These are phyloP conservation scores for Hydrozoanthus tunicans DNA, from an alignment of 64 coral and sea anemone species.

Conservation along the genomic window DNA sequence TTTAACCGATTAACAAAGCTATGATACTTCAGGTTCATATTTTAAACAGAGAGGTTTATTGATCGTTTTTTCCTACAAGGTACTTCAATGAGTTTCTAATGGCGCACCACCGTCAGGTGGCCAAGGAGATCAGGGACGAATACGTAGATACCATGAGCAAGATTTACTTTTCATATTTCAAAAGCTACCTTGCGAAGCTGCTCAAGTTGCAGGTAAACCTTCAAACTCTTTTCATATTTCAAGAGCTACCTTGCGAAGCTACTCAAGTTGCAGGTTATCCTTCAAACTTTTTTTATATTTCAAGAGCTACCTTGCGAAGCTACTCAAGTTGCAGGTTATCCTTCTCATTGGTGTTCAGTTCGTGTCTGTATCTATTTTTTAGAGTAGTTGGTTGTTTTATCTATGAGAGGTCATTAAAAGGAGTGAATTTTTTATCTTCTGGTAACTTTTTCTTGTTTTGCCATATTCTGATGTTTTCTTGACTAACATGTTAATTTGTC, in stretches of 20 bases:
- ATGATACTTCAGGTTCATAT: too few relatives aligned
- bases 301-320: constrained; percentile 89
- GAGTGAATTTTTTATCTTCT: too few relatives aligned
- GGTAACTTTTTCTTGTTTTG: not conserved
- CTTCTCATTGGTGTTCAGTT: not conserved
- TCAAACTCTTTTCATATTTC: not conserved
- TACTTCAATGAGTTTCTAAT: constrained; percentile 98
- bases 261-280: too few relatives aligned
- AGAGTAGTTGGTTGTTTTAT: too few relatives aligned
- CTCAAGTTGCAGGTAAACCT: constrained; percentile 79
- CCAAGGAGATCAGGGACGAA: constrained; percentile 92
- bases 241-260: too few relatives aligned
- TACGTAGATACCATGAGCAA: constrained; percentile 98
- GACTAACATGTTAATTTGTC: not conserved
- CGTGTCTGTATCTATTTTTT: not conserved
- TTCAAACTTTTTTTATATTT: constrained; percentile 77
- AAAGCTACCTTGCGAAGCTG: constrained; percentile 88
- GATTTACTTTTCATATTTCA: constrained; percentile 98
- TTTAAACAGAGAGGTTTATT: not conserved
- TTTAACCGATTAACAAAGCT: too few relatives aligned
- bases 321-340: constrained; percentile 85
- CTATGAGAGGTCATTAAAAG: too few relatives aligned
- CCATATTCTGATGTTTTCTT: not conserved
- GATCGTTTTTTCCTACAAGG: constrained; percentile 38
- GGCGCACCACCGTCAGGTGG: constrained; percentile 96